Conservation (phyloP, 2,797 vertebrate species). For the Cyprinella venusta region DNA sequence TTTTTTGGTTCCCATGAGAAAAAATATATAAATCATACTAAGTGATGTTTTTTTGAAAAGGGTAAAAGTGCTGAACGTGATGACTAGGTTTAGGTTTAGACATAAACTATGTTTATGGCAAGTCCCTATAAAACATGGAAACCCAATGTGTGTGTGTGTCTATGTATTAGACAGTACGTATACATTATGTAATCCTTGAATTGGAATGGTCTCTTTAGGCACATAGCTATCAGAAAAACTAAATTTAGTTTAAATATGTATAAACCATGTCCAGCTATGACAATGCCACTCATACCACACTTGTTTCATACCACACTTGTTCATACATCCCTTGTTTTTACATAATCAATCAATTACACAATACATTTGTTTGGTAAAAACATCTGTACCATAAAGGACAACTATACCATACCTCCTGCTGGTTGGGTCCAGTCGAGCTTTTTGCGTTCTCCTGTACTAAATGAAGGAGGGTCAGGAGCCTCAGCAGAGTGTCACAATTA, state of each 20-base stretch:
- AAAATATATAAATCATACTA: not conserved
- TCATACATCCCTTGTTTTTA: too few relatives aligned
- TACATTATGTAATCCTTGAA: not conserved
- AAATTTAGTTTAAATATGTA: not conserved
- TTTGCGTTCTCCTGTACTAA: conserved; percentile 83
- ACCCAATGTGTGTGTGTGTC: not conserved
- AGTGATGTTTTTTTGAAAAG: not conserved
- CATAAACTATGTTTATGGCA: not conserved
- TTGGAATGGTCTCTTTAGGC: not conserved
- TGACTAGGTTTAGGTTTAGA: not conserved
- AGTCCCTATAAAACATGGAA: not conserved
- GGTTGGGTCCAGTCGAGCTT: conserved; percentile 75
- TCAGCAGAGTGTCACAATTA: conserved; percentile 90
- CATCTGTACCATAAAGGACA: not conserved
- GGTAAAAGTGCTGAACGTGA: not conserved
- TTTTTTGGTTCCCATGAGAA: not conserved
- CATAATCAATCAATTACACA: too few relatives aligned
- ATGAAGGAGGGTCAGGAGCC: conserved; percentile 83
- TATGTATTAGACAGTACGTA: not conserved
- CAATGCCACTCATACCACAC: not conserved
- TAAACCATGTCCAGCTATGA: not conserved
- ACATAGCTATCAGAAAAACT: not conserved
- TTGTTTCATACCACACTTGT: not conserved
- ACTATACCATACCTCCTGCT: conserved; percentile 78
- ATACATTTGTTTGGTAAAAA: not conserved